phyloP scores from a whole-genome alignment of 2,888 invertebrate genomes.

The Acanthosepion lycidas region DNA sequence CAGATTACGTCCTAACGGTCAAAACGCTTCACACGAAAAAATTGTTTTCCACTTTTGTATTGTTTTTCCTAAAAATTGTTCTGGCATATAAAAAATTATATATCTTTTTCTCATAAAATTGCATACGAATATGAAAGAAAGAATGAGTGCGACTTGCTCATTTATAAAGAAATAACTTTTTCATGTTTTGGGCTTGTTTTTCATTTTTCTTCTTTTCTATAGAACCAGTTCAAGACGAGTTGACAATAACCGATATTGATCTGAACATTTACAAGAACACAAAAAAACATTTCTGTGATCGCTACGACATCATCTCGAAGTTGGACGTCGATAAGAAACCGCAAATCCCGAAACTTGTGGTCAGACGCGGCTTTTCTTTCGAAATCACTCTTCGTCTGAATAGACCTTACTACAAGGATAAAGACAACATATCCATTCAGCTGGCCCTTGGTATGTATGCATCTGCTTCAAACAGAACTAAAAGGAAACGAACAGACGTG shows the following conservation, averaged over 20 bases:
- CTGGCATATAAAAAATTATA: too few relatives aligned
- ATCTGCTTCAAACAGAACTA: neutral
- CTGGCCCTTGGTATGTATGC: conserved; percentile 55
- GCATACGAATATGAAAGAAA: too few relatives aligned
- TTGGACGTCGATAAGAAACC: conserved; percentile 39
- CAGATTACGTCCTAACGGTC: too few relatives aligned
- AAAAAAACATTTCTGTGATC: neutral
- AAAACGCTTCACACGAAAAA: too few relatives aligned
- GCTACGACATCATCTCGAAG: conserved; percentile 24
- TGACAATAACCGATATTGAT: neutral
- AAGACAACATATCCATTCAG: conserved; percentile 54
- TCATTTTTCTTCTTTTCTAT: neutral
- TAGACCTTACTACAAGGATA: conserved; percentile 51
- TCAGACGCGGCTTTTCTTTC: conserved; percentile 71
- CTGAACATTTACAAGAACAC: neutral
- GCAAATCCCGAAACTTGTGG: conserved; percentile 73
- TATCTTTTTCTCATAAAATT: too few relatives aligned
- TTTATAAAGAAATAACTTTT: too few relatives aligned
- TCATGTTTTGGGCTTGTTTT: too few relatives aligned
- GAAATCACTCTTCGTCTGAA: conserved; percentile 54
- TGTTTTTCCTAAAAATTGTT: too few relatives aligned
- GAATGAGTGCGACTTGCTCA: too few relatives aligned
- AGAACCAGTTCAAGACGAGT: neutral
- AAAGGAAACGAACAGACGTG: too few relatives aligned
- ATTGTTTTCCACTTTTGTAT: too few relatives aligned